Conservation (phyloP, 2,888 invertebrate species). For the Heliconius hortense region DNA sequence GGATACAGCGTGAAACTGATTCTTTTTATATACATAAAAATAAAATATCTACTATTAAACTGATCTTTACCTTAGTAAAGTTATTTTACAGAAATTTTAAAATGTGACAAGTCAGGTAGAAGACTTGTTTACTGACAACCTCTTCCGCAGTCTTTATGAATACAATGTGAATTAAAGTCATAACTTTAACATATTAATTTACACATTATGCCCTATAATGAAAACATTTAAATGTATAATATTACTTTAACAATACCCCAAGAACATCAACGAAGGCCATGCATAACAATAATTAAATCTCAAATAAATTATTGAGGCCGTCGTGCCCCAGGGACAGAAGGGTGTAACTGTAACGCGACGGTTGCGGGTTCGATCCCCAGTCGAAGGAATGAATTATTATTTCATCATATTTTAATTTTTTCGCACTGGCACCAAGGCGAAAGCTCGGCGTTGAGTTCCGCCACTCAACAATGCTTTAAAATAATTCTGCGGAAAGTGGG, state of each 20-base stretch:
- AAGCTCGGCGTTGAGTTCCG: too few species aligned
- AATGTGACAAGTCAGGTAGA: not conserved
- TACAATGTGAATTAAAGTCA: not conserved
- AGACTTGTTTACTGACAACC: not conserved
- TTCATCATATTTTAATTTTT: too few species aligned
- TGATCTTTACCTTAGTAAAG: not conserved
- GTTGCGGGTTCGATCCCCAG: too few species aligned
- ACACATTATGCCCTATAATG: not conserved
- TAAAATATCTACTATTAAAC: too few species aligned
- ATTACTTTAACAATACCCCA: not conserved
- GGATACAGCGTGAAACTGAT: too few species aligned
- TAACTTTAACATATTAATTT: not conserved
- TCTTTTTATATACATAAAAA: too few species aligned
- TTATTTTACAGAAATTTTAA: not conserved
- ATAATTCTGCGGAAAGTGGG: too few species aligned
- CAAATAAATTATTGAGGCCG: not conserved
- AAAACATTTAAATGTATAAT: not conserved
- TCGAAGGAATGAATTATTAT: too few species aligned
- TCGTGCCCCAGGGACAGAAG: too few species aligned
- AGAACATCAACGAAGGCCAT: not conserved
- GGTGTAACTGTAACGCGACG: too few species aligned
- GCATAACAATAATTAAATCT: not conserved
- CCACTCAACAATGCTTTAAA: too few species aligned
- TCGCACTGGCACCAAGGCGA: too few species aligned
- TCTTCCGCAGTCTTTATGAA: not conserved